phyloP scores from a whole-genome alignment of 2,888 invertebrate genomes.

The Steinernema hermaphroditum region DNA sequence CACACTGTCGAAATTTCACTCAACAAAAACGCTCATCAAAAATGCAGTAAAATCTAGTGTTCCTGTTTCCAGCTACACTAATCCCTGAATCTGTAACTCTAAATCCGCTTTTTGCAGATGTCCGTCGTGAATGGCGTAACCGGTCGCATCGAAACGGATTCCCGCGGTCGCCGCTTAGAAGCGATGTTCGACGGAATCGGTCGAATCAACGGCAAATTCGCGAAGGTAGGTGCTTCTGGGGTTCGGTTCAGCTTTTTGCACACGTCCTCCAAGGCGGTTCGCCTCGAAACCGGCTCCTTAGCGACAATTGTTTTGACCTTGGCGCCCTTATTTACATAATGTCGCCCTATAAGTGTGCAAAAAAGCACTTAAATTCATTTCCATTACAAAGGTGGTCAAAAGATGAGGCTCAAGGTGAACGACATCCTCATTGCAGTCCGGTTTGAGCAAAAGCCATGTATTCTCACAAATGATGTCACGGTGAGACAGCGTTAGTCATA shows the following conservation, averaged over 20 bases:
- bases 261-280: background rate
- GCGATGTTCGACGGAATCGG: constrained; percentile 38
- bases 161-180: constrained; percentile 36
- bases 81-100: background rate
- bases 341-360: background rate
- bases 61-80: no score
- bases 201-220: constrained; percentile 35
- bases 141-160: constrained; percentile 34
- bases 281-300: background rate
- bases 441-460: no score
- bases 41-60: no score
- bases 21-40: no score
- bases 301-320: background rate
- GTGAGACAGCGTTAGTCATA: no score
- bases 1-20: no score
- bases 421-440: no score
- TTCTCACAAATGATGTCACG: no score
- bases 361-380: no score
- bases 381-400: no score
- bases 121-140: constrained; percentile 32
- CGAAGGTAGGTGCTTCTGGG: constrained; percentile 34
- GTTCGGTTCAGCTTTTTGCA: background rate
- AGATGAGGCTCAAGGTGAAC: no score
- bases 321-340: background rate
- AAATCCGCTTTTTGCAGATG: constrained; percentile 29